Evolutionary conservation across 2,888 invertebrate species (phyloP).

Genomic region (Nipponacmea schrenckii): DNA sequence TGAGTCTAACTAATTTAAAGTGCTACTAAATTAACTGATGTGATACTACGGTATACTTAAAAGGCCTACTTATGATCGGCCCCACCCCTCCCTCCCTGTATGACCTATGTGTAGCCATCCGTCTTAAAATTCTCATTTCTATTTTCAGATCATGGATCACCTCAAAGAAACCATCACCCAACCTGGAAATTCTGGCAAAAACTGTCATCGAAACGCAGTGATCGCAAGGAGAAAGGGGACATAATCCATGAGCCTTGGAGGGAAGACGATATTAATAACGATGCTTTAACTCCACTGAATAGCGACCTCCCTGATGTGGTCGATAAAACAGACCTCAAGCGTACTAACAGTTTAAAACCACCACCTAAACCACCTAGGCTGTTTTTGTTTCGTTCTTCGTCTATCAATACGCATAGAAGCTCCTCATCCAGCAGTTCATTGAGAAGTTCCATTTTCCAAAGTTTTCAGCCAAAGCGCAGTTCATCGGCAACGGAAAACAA

Average conservation of each 20-base stretch:
- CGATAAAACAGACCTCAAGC: constrained; percentile 38
- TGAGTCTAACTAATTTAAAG: no score
- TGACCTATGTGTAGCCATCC: no score
- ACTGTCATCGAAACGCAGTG: constrained; percentile 37
- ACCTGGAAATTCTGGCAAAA: constrained; percentile 54
- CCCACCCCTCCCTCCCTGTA: no score
- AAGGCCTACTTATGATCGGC: no score
- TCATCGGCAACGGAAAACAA: background rate
- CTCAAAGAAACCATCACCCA: constrained; percentile 26
- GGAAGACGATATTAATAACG: constrained; percentile 12
- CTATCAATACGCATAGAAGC: constrained; percentile 45
- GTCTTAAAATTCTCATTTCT: no score
- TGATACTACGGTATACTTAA: no score
- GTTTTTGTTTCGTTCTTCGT: constrained; percentile 50
- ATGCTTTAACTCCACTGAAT: constrained; percentile 15
- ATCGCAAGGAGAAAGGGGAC: constrained; percentile 17
- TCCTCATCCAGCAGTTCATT: constrained; percentile 40
- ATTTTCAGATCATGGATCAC: constrained; percentile 27
- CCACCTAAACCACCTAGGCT: constrained; percentile 60
- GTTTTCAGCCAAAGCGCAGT: constrained; percentile 2
- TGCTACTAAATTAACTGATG: no score
- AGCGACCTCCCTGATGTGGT: constrained; percentile 46
- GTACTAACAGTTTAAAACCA: constrained; percentile 46
- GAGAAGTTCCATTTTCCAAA: constrained; percentile 39
- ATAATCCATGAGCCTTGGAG: constrained; percentile 17